Percentiles rank a stretch among this genome's conserved stretches.
Evolutionary conservation across 2,113 vertebrate genomes (phyloP).

Genomic region (Aix galericulata): DNA sequence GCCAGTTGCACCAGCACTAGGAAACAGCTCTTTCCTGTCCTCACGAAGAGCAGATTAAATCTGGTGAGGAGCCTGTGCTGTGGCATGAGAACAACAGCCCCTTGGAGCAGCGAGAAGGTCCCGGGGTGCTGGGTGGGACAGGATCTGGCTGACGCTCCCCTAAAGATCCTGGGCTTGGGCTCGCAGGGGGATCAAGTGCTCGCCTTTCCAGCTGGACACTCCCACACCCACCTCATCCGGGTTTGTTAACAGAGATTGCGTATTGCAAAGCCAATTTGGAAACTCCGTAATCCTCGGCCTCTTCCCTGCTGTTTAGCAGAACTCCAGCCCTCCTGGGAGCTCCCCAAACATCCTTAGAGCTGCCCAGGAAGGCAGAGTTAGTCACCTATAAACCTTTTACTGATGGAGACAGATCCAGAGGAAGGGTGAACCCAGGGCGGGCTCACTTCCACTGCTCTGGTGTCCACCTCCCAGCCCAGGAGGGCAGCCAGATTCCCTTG

Average conservation of each 20-base stretch:
- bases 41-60: background rate
- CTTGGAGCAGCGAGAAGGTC: background rate
- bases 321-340: background rate
- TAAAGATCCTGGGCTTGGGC: constrained; percentile 12
- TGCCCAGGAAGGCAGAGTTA: background rate
- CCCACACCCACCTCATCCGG: constrained; percentile 4
- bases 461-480: background rate
- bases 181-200: constrained; percentile 6
- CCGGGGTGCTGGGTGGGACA: constrained; percentile 13
- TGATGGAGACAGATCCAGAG: background rate
- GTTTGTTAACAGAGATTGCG: background rate
- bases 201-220: constrained; percentile 38
- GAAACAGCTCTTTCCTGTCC: constrained; percentile 8
- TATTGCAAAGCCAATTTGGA: background rate
- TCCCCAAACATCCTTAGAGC: background rate
- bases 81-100: background rate
- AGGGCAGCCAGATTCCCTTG: background rate
- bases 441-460: background rate
- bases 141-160: constrained; percentile 12
- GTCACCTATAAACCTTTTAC: background rate
- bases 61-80: background rate
- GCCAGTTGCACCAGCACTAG: background rate
- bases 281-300: background rate
- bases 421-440: background rate
- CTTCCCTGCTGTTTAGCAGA: background rate